Evolutionary conservation across 2,888 invertebrate genomes (phyloP).

Genomic region (Drosophila anomalata): DNA sequence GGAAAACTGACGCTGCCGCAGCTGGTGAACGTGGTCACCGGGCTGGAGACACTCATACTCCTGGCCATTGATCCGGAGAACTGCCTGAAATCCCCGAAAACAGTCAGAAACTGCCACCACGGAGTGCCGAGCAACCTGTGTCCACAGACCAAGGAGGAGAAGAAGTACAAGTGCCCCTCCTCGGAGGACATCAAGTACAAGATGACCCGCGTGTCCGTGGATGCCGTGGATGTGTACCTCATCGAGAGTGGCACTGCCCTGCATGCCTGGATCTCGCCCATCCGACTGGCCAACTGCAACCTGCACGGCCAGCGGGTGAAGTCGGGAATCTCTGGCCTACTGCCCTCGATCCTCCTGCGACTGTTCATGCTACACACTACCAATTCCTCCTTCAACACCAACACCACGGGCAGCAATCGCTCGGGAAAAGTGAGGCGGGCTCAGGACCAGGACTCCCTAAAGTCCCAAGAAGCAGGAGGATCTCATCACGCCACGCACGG

Average conservation of each 20-base stretch:
- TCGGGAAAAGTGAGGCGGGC: constrained; percentile 82
- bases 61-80: constrained; percentile 95
- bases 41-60: constrained; percentile 94
- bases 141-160: constrained; percentile 88
- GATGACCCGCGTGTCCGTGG: constrained; percentile 94
- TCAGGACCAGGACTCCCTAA: constrained; percentile 80
- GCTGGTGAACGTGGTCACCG: constrained; percentile 93
- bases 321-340: constrained; percentile 93
- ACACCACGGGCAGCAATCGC: constrained; percentile 86
- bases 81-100: constrained; percentile 92
- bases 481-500: constrained; percentile 58
- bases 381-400: constrained; percentile 86
- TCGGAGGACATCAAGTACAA: constrained; percentile 95
- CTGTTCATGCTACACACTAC: constrained; percentile 87
- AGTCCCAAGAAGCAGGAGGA: constrained; percentile 70
- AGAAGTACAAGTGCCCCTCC: constrained; percentile 91
- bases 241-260: constrained; percentile 95
- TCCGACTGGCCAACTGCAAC: constrained; percentile 95
- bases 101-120: constrained; percentile 91
- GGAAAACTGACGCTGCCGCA: constrained; percentile 95
- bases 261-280: constrained; percentile 94
- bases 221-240: constrained; percentile 94
- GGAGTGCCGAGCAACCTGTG: constrained; percentile 89
- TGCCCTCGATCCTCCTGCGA: constrained; percentile 89
- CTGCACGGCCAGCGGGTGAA: constrained; percentile 96